Percentiles rank a stretch among this genome's conserved stretches.
Evolutionary conservation across 2,888 invertebrate species (phyloP).

Genomic region (Catocala fraxini): DNA sequence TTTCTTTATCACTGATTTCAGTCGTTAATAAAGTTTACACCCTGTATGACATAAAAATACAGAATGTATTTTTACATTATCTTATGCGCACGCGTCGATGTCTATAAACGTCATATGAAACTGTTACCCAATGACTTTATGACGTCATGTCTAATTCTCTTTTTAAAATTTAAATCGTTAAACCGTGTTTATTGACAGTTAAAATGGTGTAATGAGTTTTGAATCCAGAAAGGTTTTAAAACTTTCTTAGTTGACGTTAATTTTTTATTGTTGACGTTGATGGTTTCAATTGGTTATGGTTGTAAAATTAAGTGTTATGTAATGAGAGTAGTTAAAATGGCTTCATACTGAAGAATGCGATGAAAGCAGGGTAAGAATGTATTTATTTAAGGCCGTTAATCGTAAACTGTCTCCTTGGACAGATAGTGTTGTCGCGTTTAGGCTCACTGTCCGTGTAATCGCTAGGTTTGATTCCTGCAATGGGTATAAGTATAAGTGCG

Average conservation of each 20-base stretch:
- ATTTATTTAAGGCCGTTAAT: slow-evolving; percentile 15
- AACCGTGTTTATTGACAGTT: slow-evolving; percentile 69
- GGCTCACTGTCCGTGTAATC: too few species aligned
- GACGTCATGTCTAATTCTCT: slow-evolving; percentile 47
- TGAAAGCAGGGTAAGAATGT: slow-evolving; percentile 6
- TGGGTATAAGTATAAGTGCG: too few species aligned
- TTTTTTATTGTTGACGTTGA: slow-evolving; percentile 50
- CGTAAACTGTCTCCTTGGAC: too few species aligned
- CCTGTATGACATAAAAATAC: slow-evolving; percentile 62
- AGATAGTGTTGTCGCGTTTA: too few species aligned
- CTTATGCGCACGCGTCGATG: slow-evolving; percentile 77
- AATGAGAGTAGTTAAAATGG: slow-evolving; percentile 42
- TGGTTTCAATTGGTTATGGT: slow-evolving; percentile 48
- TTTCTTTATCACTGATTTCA: slow-evolving; percentile 70
- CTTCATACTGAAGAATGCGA: slow-evolving; percentile 26
- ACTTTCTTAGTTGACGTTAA: slow-evolving; percentile 55
- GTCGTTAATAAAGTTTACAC: slow-evolving; percentile 69
- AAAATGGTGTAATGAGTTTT: slow-evolving; percentile 63
- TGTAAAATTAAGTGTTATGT: slow-evolving; percentile 50
- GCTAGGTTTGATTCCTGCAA: too few species aligned
- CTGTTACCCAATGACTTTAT: slow-evolving; percentile 54
- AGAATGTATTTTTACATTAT: slow-evolving; percentile 48
- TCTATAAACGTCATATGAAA: slow-evolving; percentile 39
- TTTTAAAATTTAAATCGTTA: slow-evolving; percentile 53
- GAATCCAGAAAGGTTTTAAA: slow-evolving; percentile 51